Base-by-base conservation (phyloP, 1,140 invertebrate genomes). In the Eriocheir sinensis region DNA sequence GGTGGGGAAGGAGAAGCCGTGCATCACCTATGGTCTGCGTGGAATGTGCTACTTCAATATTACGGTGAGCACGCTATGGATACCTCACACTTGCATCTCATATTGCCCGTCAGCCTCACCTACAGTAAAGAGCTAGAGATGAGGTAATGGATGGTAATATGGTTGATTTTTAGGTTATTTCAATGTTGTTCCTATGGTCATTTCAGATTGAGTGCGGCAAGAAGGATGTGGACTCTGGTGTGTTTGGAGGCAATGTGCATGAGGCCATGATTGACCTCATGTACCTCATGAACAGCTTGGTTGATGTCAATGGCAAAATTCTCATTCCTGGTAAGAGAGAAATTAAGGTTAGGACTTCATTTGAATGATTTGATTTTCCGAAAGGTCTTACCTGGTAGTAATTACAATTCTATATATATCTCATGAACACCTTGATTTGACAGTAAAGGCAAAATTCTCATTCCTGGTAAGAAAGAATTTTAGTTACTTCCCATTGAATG, bases 1-100 rank as follows among this genome's bases (percentile, higher is more conserved):
- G 99, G 97, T 99, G 32, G 99, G 99, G 9, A 99, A 98, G 60
- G 98, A 98, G 17, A 99, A 99, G 96, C 99, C 99, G 0, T 99
- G 99, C 96, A 97, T 99, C 79, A 99, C 99, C 1, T 99, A 99
- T 97, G 99, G 99, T 6, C 97, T 99, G 0, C 97, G 99, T 96
- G 99, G 99, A 27, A 97, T 99, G 80, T 99, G 98, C 96, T 99
- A 99, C 96, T 99, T 99, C 96, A 98, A 97, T 96, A 96, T 99
- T 44, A 99, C 99, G 97, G 94, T 94, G 81, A 44, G 48, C 4
- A 0, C 1, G 9, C 1, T 34, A 6, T 60, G 6, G 9, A n/a
- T 94, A 40, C 17, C n/a, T n/a, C n/a, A n/a, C n/a, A n/a, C n/a
- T n/a, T n/a, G n/a, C n/a, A n/a, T n/a, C n/a, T n/a, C 30, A 12